These are phyloP conservation scores for Pseudochromis fuscus DNA, from an alignment of 2,797 vertebrate species.

Conservation along the genomic window DNA sequence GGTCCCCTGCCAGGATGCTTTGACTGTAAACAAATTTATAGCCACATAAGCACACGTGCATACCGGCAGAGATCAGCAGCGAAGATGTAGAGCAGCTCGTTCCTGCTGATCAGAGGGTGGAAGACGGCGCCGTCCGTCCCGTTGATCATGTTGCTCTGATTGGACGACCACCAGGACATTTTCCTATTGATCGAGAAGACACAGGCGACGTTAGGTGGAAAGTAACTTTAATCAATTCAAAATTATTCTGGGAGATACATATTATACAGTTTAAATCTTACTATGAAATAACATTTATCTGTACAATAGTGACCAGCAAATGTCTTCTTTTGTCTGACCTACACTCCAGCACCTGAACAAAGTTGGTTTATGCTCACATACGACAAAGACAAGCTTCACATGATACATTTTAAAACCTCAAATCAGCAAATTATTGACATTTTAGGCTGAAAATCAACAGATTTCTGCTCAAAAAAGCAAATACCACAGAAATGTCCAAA, in stretches of 20 bases:
- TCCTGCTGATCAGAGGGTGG: conserved; percentile 86
- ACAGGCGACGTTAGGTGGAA: background rate
- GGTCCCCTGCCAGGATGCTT: conserved; percentile 7
- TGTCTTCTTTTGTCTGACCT: too few species aligned
- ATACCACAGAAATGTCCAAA: too few species aligned
- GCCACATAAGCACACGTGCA: background rate
- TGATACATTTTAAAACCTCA: background rate
- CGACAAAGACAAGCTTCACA: background rate
- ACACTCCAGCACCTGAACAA: too few species aligned
- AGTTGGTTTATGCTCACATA: background rate
- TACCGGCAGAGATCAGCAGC: conserved; percentile 89
- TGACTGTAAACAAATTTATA: conserved; percentile 52
- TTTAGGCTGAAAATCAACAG: too few species aligned
- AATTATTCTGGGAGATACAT: too few species aligned
- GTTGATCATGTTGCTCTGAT: conserved; percentile 91
- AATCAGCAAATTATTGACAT: too few species aligned
- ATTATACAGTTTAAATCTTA: too few species aligned
- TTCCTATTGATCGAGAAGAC: conserved; percentile 59
- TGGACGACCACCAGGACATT: conserved; percentile 89
- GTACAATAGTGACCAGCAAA: too few species aligned
- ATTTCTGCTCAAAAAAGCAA: too few species aligned
- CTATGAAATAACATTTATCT: too few species aligned
- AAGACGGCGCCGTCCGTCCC: conserved; percentile 88
- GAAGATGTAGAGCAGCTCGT: conserved; percentile 89
- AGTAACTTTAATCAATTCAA: too few species aligned